Evolutionary conservation across 2,113 vertebrate species (phyloP), one percentile per base, ranked within the genome.

Genomic region (Scartelaos histophorus): DNA sequence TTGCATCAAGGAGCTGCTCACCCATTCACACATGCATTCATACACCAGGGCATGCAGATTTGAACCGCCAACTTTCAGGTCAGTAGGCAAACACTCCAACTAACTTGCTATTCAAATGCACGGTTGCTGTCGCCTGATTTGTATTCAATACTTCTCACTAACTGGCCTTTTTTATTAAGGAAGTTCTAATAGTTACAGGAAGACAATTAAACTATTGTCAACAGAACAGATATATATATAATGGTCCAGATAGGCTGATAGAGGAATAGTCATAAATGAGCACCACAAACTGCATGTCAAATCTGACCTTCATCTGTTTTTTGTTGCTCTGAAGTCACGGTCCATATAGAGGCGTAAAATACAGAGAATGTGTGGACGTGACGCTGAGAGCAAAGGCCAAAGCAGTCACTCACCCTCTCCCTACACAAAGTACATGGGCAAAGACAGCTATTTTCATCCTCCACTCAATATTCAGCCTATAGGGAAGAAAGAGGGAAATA

Each of bases 291-390:
- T 38, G 17, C 17, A 35, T 21, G 16, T 64, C 61, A 64, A 19
- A 38, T 19, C 3, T 64, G 61, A 64, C 61, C 61, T 64, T 66
- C 38, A 46, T 47, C 65, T 47, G 38, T 45, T 46, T 66, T 47
- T 16, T 47, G 65, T 47, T 47, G 22, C 21, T 45, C n/a, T 66
- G 35, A 43, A 45, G 35, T 24, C 43, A 66, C 13, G 38, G 45
- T 15, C 71, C 25, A 16, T 19, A 3, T 12, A 38, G 53, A 10
- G 7, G 22, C 15, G 54, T 35, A 9, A 60, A 43, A 54, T 67
- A 21, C 1, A 67, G 56, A 21, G 71, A 47, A n/a, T 13, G 47
- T 38, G 19, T 24, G 17, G 22, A 13, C 19, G 17, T 46, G 66
- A 60, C 49, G 57, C 65, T 57, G 61, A 3, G 29, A 10, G 15